Evolutionary conservation across 2,797 vertebrate genomes (phyloP).

Genomic region (Coccyzus lansbergi): DNA sequence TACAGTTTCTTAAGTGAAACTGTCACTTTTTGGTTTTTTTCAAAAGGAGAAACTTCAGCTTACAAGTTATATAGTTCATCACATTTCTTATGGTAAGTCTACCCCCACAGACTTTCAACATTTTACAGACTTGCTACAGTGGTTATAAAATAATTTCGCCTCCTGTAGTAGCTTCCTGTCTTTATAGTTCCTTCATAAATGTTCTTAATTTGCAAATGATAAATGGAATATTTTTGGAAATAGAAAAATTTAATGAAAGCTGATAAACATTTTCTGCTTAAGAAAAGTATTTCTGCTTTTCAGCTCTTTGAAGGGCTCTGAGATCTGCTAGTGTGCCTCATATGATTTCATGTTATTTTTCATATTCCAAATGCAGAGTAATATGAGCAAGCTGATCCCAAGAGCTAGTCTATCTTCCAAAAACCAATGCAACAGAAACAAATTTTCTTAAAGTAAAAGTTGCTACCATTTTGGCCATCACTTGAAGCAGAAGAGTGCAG

Average conservation of each 20-base stretch:
- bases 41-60: background rate
- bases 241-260: background rate
- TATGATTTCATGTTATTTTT: background rate
- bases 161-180: background rate
- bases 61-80: background rate
- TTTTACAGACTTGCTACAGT: background rate
- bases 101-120: background rate
- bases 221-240: background rate
- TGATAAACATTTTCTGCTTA: background rate
- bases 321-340: background rate
- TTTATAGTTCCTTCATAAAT: background rate
- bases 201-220: background rate
- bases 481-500: background rate
- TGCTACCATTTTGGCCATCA: background rate
- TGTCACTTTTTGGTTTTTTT: background rate
- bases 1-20: background rate
- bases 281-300: background rate
- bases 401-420: background rate
- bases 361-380: background rate
- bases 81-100: background rate
- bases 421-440: background rate
- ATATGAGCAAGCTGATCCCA: background rate
- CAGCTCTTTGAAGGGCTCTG: background rate
- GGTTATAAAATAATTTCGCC: background rate
- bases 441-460: background rate